These are phyloP conservation scores for Xestia rhomboidea DNA, from an alignment of 2,888 invertebrate genomes.

Conservation along the genomic window DNA sequence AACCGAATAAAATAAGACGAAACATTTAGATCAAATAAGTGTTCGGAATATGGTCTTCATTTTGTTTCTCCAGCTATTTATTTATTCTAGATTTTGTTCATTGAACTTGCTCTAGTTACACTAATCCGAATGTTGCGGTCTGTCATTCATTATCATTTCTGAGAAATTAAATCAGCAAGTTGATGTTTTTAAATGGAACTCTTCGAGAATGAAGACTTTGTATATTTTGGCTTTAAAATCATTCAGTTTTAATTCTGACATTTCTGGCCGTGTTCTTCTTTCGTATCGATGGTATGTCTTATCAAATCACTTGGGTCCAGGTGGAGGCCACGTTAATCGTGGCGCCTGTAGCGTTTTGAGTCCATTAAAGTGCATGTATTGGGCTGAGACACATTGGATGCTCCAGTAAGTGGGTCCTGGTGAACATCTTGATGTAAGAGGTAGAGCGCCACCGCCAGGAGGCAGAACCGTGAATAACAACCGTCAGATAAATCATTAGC, in stretches of 20 bases:
- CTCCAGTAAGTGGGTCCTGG: background rate
- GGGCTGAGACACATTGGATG: background rate
- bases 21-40: background rate
- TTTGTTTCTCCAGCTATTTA: constrained; percentile 25
- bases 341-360: background rate
- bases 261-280: background rate
- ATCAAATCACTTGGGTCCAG: background rate
- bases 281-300: background rate
- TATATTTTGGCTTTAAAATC: background rate
- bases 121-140: constrained; percentile 12
- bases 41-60: constrained; percentile 3
- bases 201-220: background rate
- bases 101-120: constrained; percentile 33
- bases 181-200: background rate
- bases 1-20: background rate
- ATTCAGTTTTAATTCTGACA: background rate
- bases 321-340: background rate
- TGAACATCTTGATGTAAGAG: background rate
- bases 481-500: constrained; percentile 3
- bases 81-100: constrained; percentile 45
- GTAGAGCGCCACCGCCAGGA: background rate
- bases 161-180: constrained; percentile 25
- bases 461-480: background rate
- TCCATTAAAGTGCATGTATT: background rate
- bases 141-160: constrained; percentile 39